Base-by-base conservation (phyloP, 1,140 invertebrate species). In the Drosophila trapezifrons region DNA sequence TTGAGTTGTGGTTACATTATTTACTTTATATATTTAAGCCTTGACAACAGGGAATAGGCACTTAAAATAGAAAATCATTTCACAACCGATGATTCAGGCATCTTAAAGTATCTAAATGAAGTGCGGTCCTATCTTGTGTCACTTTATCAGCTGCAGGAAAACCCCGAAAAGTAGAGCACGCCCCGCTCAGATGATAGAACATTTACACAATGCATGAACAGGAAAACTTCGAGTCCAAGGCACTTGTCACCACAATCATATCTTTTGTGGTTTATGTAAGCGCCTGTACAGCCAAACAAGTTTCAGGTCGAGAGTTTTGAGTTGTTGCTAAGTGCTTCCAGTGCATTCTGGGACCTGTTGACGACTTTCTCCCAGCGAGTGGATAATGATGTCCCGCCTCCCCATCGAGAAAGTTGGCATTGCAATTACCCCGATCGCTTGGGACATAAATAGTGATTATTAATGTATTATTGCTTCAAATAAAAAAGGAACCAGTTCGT, bases 291-390 rank as follows among this genome's bases (percentile, higher is more conserved):
- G 49, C 1, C 25, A 57, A 70, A 71, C 67, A n/a, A 40, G 67
- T 71, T 71, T 29, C 25, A 17, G 35, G 6, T 17, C 20, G 42
- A 17, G 18, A 40, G 6, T 57, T 58, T 22, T 22, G 27, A 18
- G 35, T 51, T 27, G 37, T 35, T 64, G 60, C 35, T 20, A 29
- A 69, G 60, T 43, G 18, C 22, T 65, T 52, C 46, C 60, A 69
- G 65, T 57, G 35, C n/a, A 71, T 71, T 71, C 67, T 71, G 67
- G 67, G 27, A 70, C 65, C 67, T 47, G 65, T 47, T 57, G 52
- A 37, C 35, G 51, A 71, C 67, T 71, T 71, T 71, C 67, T 57
- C 67, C 67, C 35, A 13, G 35, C 35, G 25, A 20, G 25, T 22
- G 35, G 18, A 32, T 70, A 64, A 29, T 27, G 27, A 32, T 51